Evolutionary conservation across 2,113 vertebrate genomes (phyloP).

Genomic region (Microtus montanus): DNA sequence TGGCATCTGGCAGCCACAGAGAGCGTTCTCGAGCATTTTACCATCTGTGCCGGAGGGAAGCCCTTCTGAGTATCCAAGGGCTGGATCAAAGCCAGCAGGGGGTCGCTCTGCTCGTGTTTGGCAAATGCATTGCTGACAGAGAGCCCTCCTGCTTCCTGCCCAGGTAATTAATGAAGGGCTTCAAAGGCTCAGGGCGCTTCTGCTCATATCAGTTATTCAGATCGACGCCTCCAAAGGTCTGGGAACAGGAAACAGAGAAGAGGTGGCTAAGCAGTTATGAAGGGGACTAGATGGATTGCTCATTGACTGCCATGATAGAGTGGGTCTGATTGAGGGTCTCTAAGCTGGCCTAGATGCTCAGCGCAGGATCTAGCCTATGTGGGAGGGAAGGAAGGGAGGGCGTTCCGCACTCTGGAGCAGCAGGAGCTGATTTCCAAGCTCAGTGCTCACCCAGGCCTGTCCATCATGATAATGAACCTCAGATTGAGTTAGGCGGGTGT

Average conservation of each 20-base stretch:
- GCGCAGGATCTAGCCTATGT: fast-evolving
- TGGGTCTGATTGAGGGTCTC: fast-evolving
- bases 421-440: fast-evolving
- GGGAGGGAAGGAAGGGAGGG: not conserved
- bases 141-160: slow-evolving; percentile 51
- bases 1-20: not conserved
- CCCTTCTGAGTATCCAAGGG: not conserved
- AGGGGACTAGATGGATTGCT: slow-evolving; percentile 37
- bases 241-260: slow-evolving; percentile 20
- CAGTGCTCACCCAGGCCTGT: not conserved
- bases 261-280: slow-evolving; percentile 42
- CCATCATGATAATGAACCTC: not conserved
- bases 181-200: slow-evolving; percentile 2
- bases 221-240: not conserved
- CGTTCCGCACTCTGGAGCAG: fast-evolving
- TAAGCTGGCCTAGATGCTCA: fast-evolving
- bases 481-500: not conserved
- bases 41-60: fast-evolving
- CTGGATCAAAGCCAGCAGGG: not conserved
- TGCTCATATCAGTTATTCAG: slow-evolving; percentile 70
- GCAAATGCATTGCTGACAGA: not conserved
- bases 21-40: not conserved
- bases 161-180: slow-evolving; percentile 60
- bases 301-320: not conserved
- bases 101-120: fast-evolving